Evolutionary conservation across 2,113 vertebrate genomes (phyloP).

Genomic region (Strigops habroptila): DNA sequence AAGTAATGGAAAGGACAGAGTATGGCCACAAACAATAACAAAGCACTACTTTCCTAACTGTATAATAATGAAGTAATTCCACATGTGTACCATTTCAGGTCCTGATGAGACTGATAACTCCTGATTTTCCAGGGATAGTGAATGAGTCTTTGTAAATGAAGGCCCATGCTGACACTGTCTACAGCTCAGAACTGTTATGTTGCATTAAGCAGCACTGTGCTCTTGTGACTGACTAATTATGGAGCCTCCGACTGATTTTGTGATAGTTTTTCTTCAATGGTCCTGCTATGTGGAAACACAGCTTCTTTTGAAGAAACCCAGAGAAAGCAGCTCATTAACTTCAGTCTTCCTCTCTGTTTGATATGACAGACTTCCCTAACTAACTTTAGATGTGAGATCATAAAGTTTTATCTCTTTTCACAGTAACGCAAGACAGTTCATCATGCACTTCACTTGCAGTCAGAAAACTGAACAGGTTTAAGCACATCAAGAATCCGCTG

Average conservation of each 20-base stretch:
- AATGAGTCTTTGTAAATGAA: constrained; percentile 51
- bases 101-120: constrained; percentile 38
- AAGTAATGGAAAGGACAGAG: constrained; percentile 12
- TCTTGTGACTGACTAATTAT: constrained; percentile 65
- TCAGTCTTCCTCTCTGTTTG: constrained; percentile 51
- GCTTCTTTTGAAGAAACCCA: constrained; percentile 32
- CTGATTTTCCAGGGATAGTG: constrained; percentile 44
- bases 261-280: constrained; percentile 28
- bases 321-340: constrained; percentile 71
- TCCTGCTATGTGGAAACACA: constrained; percentile 28
- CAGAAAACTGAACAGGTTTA: constrained; percentile 9
- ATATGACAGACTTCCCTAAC: constrained; percentile 52
- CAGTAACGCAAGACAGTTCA: constrained; percentile 34
- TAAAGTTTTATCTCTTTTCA: constrained; percentile 72
- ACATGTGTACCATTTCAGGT: neutral
- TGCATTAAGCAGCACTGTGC: constrained; percentile 59
- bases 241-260: constrained; percentile 31
- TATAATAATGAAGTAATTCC: constrained; percentile 6
- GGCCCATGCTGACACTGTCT: constrained; percentile 37
- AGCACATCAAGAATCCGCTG: neutral
- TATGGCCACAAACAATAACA: neutral
- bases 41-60: neutral
- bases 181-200: constrained; percentile 46
- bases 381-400: constrained; percentile 57
- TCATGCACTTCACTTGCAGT: constrained; percentile 21